Conservation (phyloP, 2,113 vertebrate species). For the Dicentrarchus labrax region DNA sequence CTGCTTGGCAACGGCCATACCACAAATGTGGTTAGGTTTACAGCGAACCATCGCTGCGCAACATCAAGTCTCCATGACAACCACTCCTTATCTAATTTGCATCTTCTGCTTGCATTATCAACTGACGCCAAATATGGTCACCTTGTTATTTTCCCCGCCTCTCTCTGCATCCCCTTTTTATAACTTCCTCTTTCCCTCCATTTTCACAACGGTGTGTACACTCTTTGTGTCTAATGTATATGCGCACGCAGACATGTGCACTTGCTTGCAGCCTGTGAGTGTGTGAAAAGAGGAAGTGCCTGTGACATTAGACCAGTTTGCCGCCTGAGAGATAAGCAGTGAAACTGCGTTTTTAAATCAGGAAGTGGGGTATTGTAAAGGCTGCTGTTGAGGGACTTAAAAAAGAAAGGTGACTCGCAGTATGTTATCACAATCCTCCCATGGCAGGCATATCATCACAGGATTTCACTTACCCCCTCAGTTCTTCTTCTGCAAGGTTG, state of each 20-base stretch:
- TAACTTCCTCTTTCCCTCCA: constrained; percentile 72
- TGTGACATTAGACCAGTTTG: constrained; percentile 60
- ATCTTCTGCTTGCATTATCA: constrained; percentile 81
- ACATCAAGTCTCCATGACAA: constrained; percentile 83
- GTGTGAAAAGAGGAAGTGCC: constrained; percentile 76
- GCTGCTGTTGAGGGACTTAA: constrained; percentile 31
- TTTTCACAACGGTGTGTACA: constrained; percentile 54
- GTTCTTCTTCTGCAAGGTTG: constrained; percentile 32
- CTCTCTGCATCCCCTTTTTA: constrained; percentile 52
- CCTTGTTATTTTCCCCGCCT: constrained; percentile 52
- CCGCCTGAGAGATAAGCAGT: constrained; percentile 68
- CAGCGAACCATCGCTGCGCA: constrained; percentile 80
- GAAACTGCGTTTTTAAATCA: constrained; percentile 64
- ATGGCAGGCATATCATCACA: constrained; percentile 26
- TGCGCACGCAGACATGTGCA: not conserved
- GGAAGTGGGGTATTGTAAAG: constrained; percentile 71
- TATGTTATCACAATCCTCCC: constrained; percentile 43
- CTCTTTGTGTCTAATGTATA: constrained; percentile 15
- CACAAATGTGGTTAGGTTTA: constrained; percentile 80
- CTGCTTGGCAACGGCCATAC: constrained; percentile 82
- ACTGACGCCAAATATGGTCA: constrained; percentile 77
- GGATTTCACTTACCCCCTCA: constrained; percentile 60
- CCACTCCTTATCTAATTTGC: constrained; percentile 81
- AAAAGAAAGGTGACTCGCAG: constrained; percentile 29
- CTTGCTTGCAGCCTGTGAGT: constrained; percentile 19